phyloP scores from a whole-genome alignment of 2,888 invertebrate species.

The Isoperla grammatica region DNA sequence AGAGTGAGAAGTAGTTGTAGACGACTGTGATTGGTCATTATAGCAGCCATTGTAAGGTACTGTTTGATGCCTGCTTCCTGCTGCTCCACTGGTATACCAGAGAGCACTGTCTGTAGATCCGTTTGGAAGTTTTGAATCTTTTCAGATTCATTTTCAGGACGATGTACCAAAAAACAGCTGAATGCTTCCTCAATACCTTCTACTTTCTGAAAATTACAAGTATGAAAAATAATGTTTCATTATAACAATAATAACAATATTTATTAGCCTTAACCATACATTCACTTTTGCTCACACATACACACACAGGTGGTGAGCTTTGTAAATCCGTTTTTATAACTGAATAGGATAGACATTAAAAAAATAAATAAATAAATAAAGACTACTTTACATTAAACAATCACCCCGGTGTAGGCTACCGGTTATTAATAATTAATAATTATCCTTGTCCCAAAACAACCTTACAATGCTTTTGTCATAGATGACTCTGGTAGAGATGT shows the following conservation, averaged over 20 bases:
- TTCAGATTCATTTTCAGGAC: conserved; percentile 62
- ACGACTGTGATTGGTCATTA: conserved; percentile 66
- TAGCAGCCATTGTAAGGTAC: conserved; percentile 66
- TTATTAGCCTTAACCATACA: not conserved
- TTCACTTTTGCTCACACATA: no score
- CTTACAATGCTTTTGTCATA: no score
- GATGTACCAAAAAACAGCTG: conserved; percentile 78
- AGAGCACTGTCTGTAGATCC: conserved; percentile 62
- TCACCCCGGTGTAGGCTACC: no score
- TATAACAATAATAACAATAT: no score
- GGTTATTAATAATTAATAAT: no score
- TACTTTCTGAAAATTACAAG: conserved; percentile 55
- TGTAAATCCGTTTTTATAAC: no score
- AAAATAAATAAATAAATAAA: not conserved
- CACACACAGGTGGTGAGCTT: not conserved
- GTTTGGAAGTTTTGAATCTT: conserved; percentile 62
- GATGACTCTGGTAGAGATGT: no score
- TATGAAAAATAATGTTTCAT: not conserved
- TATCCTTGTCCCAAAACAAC: no score
- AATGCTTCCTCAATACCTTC: conserved; percentile 86
- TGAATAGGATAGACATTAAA: no score
- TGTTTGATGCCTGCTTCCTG: conserved; percentile 70
- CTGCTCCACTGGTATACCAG: conserved; percentile 60
- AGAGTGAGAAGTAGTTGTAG: conserved; percentile 70
- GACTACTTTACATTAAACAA: not conserved